Conservation (phyloP, 2,888 invertebrate species). For the Xylota segnis region DNA sequence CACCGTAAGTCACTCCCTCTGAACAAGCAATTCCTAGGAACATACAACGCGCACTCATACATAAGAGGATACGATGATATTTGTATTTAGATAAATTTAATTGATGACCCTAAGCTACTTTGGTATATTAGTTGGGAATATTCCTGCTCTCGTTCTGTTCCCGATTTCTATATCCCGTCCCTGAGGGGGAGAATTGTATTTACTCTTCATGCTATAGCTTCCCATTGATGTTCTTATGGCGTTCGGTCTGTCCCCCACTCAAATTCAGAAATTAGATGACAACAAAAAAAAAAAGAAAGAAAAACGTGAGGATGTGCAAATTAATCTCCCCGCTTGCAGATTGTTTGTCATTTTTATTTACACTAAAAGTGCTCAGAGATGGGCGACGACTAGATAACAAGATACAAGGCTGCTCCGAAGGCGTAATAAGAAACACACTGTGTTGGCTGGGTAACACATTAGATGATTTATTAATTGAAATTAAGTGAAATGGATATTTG, state of each 20-base stretch:
- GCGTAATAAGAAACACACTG: neutral
- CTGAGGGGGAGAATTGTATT: conserved; percentile 32
- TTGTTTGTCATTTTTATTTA: conserved; percentile 71
- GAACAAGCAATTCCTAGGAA: conserved; percentile 47
- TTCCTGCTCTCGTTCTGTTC: conserved; percentile 22
- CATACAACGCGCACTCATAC: conserved; percentile 37
- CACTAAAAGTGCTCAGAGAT: conserved; percentile 38
- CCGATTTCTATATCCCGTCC: conserved; percentile 17
- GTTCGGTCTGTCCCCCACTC: neutral
- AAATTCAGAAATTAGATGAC: conserved; percentile 49
- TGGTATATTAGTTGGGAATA: conserved; percentile 51
- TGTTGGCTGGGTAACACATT: conserved; percentile 26
- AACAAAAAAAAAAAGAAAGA: conserved; percentile 5
- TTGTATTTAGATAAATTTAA: conserved; percentile 75
- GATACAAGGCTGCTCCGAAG: conserved; percentile 10
- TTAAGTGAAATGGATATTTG: conserved; percentile 31
- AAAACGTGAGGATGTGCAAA: conserved; percentile 53
- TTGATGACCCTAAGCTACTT: conserved; percentile 74
- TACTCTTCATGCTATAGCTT: conserved; percentile 55
- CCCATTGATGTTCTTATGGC: conserved; percentile 51
- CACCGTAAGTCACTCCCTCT: conserved; percentile 11
- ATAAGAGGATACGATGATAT: conserved; percentile 60
- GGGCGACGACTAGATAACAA: conserved; percentile 16
- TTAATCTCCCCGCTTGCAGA: conserved; percentile 58
- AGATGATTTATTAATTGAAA: conserved; percentile 58